Conservation (phyloP, 1,140 invertebrate species). For the Ladona fulva region DNA sequence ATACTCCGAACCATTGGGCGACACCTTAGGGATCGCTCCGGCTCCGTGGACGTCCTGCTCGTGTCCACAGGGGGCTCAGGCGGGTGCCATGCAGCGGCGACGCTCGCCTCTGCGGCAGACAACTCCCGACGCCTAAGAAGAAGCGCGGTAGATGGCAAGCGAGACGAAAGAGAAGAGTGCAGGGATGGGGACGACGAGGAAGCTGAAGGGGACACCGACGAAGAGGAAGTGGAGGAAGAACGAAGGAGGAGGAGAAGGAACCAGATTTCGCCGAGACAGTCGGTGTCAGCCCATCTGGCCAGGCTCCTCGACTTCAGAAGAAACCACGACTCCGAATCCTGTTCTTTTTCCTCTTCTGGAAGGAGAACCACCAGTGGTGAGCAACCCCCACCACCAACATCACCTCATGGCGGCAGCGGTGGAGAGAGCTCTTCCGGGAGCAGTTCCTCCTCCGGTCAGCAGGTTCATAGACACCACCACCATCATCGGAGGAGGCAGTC, state of each 20-base stretch:
- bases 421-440: not conserved
- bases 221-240: not conserved
- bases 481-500: not conserved
- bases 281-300: not conserved
- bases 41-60: not conserved
- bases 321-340: not conserved
- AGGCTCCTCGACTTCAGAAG: not conserved
- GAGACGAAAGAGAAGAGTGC: not conserved
- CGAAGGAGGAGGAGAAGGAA: not conserved
- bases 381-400: not conserved
- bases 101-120: not conserved
- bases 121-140: not conserved
- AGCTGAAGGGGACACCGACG: not conserved
- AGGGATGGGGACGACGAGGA: not conserved
- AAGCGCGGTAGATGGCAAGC: not conserved
- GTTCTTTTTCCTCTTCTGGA: not conserved
- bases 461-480: not conserved
- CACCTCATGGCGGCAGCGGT: not conserved
- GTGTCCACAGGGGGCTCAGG: not conserved
- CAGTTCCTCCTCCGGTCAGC: not conserved
- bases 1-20: not conserved
- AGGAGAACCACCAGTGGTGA: not conserved
- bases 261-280: not conserved
- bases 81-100: not conserved
- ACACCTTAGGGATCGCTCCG: not conserved